Evolutionary conservation across 37 sponge, comb jelly and placozoan species (phyloP).

Genomic region (Sycon ciliatum): DNA sequence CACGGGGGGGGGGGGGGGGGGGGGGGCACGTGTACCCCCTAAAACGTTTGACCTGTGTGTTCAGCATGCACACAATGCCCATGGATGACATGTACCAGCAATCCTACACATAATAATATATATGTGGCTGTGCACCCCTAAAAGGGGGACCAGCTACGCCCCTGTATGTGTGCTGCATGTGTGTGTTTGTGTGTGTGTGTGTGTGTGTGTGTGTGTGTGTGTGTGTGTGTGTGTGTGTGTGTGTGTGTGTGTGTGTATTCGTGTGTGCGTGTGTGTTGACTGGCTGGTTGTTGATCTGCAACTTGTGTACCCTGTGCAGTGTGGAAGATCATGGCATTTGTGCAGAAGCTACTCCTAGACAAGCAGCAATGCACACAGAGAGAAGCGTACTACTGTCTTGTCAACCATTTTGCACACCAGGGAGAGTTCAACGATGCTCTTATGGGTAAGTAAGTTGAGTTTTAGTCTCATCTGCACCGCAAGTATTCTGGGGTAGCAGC

Average conservation of each 20-base stretch:
- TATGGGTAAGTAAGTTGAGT: conserved; percentile 45
- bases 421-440: conserved; percentile 72
- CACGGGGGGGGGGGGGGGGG: no score
- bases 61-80: no score
- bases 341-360: conserved; percentile 58
- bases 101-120: no score
- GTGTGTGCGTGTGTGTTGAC: no score
- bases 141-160: no score
- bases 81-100: no score
- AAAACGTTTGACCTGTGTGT: not conserved
- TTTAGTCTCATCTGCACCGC: no score
- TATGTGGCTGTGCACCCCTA: no score
- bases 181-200: no score
- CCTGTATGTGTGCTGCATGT: no score
- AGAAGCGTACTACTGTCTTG: conserved; percentile 89
- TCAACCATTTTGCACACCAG: conserved; percentile 70
- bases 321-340: conserved; percentile 60
- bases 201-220: not conserved
- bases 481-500: conserved; percentile 11
- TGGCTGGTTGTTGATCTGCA: not conserved
- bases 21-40: no score
- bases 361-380: conserved; percentile 73
- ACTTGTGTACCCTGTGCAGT: conserved; percentile 24
- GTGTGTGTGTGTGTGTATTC: no score
- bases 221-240: not conserved